Percentiles rank a stretch among this genome's conserved stretches.
These are phyloP conservation scores for Oxycera nigricornis DNA, from an alignment of 2,888 invertebrate genomes.

Conservation along the genomic window DNA sequence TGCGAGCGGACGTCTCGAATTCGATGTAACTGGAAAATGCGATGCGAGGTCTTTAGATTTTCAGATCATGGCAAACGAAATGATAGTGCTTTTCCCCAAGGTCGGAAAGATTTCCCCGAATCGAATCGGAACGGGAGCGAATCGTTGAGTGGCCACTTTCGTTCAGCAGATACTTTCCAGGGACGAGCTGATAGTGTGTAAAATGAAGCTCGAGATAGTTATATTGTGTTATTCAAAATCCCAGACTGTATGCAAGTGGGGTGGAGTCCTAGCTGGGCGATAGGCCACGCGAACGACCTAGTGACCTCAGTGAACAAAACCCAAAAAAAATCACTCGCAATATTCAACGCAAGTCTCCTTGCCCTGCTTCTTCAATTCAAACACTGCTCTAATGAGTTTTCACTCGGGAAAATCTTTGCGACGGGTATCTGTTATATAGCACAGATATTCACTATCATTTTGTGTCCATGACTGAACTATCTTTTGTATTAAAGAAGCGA, in stretches of 20 bases:
- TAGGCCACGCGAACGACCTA: constrained; percentile 60
- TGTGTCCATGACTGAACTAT: background rate
- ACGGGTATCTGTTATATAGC: background rate
- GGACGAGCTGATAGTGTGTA: constrained; percentile 9
- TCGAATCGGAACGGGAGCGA: background rate
- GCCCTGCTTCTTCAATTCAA: background rate
- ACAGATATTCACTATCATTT: background rate
- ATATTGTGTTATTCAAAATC: constrained; percentile 2
- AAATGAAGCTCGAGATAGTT: constrained; percentile 13
- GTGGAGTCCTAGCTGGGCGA: constrained; percentile 45
- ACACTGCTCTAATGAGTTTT: background rate
- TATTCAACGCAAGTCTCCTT: background rate
- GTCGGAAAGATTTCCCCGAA: constrained; percentile 32
- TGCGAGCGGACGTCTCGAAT: constrained; percentile 29
- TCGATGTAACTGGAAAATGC: constrained; percentile 39
- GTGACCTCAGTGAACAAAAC: constrained; percentile 56
- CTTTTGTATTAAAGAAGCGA: background rate
- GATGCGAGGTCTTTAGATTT: constrained; percentile 16
- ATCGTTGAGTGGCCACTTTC: constrained; percentile 23
- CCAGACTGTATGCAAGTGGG: constrained; percentile 43
- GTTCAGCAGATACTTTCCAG: constrained; percentile 16
- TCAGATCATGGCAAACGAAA: constrained; percentile 24
- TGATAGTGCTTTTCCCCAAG: constrained; percentile 35
- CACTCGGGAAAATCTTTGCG: background rate
- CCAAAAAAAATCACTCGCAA: background rate